phyloP scores from a whole-genome alignment of 2,113 vertebrate species.

The Saiga tatarica region DNA sequence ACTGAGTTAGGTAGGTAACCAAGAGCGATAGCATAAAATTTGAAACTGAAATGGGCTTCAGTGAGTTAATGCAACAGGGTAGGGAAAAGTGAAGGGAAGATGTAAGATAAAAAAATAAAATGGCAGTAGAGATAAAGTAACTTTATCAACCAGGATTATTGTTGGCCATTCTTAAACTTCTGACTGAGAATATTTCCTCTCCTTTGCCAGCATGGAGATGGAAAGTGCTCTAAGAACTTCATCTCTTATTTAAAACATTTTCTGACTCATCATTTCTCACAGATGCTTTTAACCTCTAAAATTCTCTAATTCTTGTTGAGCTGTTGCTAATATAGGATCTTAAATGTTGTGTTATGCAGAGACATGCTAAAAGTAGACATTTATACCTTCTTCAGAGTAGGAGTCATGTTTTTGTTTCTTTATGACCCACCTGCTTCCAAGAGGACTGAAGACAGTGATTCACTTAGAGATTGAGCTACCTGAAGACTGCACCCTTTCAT shows the following conservation, averaged over 20 bases:
- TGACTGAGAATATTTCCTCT: background rate
- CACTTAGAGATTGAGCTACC: background rate
- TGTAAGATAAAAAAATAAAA: background rate
- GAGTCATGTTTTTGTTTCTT: slow-evolving; percentile 4
- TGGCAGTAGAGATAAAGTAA: background rate
- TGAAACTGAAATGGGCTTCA: background rate
- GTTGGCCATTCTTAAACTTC: background rate
- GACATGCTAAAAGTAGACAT: background rate
- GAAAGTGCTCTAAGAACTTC: background rate
- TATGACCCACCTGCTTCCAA: background rate
- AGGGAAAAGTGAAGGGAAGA: background rate
- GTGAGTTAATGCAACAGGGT: background rate
- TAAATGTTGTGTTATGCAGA: background rate
- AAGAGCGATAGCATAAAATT: background rate
- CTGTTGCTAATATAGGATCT: background rate
- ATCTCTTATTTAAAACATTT: background rate
- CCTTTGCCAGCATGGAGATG: background rate
- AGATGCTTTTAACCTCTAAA: background rate
- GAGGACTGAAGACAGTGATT: background rate
- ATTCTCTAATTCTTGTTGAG: background rate
- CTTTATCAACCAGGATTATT: background rate
- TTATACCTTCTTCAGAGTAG: background rate
- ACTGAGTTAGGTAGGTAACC: background rate
- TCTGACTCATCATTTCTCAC: slow-evolving; percentile 5
- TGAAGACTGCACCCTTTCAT: background rate